Conservation (phyloP, 2,113 vertebrate species). For the Trochalopteron elliotii region DNA sequence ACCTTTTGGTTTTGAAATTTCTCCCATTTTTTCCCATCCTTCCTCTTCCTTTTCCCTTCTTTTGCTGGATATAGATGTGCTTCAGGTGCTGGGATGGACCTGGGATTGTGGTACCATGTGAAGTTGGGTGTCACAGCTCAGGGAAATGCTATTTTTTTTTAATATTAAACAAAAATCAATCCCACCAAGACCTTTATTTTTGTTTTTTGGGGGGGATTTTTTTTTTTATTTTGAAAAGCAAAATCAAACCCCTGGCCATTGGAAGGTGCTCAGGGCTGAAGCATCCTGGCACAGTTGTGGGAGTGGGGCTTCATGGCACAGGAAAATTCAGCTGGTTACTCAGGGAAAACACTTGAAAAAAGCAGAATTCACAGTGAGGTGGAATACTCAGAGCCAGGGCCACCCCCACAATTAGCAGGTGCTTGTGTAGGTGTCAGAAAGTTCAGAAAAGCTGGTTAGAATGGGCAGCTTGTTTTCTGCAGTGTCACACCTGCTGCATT, state of each 20-base stretch:
- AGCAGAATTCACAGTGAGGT: neutral
- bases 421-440: neutral
- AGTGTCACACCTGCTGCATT: neutral
- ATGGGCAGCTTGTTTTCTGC: accelerated
- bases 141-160: neutral
- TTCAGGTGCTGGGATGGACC: neutral
- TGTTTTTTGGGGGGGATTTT: no score
- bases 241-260: neutral
- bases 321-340: neutral
- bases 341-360: neutral
- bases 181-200: neutral
- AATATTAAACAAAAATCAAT: neutral
- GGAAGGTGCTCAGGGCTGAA: neutral
- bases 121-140: no score
- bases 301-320: neutral
- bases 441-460: accelerated
- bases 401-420: neutral
- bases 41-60: neutral
- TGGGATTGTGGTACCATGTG: accelerated
- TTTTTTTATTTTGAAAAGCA: neutral
- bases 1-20: neutral
- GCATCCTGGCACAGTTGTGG: accelerated
- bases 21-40: neutral
- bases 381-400: neutral
- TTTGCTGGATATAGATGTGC: neutral